Evolutionary conservation across 2,113 vertebrate species (phyloP), one percentile per base, ranked within the genome.

Genomic region (Phrynosoma blainvillii): DNA sequence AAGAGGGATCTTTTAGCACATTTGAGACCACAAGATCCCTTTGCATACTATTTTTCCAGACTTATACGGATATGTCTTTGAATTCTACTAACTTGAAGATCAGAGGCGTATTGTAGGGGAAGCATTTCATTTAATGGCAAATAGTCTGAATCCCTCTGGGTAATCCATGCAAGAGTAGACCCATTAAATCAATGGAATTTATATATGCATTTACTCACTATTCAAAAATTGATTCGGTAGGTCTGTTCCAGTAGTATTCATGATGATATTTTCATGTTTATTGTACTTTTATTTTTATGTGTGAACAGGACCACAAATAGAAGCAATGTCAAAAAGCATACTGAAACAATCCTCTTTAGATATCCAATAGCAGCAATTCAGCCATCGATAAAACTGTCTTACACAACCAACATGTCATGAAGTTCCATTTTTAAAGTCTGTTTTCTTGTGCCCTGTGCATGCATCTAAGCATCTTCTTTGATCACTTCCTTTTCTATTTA

Each of bases 401-500:
- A 20, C 14, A n/a, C 42, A 52, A 56, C 21, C 20, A 84, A 70
- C 56, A 11, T 14, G 32, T 30, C 77, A 27, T 32, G 42, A 40
- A 12, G 14, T 59, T 52, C n/a, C 1, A 27, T 1, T 70, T 70
- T 6, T 30, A 83, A 27, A 20, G 42, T 56, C 30, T 88, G 42
- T 14, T 70, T 83, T 4, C 40, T 23, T 40, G 20, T 47, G 10
- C 10, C 70, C 21, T 70, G 62, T 21, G 23, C 47, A 36, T 21
- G 13, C 30, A 36, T 32, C 30, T 25, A 27, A 56, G 11, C n/a
- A 27, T 84, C 5, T 20, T 70, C 27, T 68, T 84, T 88, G 21
- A 83, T 25, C 30, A n/a, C 36, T 11, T 0, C 20, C 82, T 11
- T 27, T 75, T 32, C 76, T 36, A 0, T 77, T 76, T 62, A 98